A percentile compares a stretch with the other conserved stretches of the same genome.
Evolutionary conservation across 30 jellyfish, hydroid and myxozoan genomes (phyloP).

Genomic region (Chironex yamaguchii): DNA sequence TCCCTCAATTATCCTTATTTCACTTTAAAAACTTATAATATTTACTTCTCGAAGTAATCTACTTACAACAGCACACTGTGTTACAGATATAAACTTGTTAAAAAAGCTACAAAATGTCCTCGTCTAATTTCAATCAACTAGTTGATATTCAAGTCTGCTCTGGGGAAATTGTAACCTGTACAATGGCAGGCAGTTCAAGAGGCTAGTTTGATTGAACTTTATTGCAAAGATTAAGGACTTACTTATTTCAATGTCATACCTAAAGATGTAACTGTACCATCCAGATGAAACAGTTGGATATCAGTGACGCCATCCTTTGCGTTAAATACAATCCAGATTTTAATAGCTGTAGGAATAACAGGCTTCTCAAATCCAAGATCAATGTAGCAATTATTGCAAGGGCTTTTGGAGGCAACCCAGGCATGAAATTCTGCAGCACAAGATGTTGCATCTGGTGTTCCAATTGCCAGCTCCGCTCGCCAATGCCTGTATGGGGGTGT

Average conservation of each 20-base stretch:
- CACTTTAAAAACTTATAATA: no score
- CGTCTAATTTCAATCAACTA: no score
- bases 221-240: no score
- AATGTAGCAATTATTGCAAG: constrained; percentile 6
- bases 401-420: constrained; percentile 48
- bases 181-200: no score
- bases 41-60: no score
- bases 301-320: constrained; percentile 42
- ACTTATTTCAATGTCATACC: constrained; percentile 85
- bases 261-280: constrained; percentile 68
- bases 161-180: no score
- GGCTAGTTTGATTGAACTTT: no score
- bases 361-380: constrained; percentile 77
- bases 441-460: constrained; percentile 88
- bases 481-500: background rate
- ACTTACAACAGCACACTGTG: no score
- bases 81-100: no score
- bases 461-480: constrained; percentile 68
- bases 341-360: constrained; percentile 84
- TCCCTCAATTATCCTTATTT: no score
- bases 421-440: constrained; percentile 43
- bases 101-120: no score
- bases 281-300: constrained; percentile 76
- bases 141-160: no score
- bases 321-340: constrained; percentile 80